phyloP scores from a whole-genome alignment of 2,113 vertebrate species.

The Chinchilla lanigera region DNA sequence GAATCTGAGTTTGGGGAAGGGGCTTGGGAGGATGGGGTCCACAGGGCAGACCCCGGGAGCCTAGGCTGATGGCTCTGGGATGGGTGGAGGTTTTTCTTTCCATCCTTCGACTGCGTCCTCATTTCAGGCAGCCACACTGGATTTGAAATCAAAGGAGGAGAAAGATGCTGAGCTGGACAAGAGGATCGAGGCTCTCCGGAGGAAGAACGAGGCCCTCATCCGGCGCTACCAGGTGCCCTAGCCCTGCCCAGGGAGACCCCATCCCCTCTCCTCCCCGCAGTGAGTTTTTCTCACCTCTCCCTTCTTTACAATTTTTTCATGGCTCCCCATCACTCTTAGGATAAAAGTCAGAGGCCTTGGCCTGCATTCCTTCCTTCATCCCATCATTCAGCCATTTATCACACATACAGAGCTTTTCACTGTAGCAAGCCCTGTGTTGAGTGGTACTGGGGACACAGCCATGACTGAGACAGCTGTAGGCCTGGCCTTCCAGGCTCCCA shows the following conservation, averaged over 20 bases:
- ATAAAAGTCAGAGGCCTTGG: conserved; percentile 16
- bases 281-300: conserved; percentile 78
- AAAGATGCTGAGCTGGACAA: conserved; percentile 94
- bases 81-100: background rate
- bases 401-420: background rate
- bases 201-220: conserved; percentile 95
- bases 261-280: conserved; percentile 79
- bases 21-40: background rate
- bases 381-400: conserved; percentile 2
- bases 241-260: conserved; percentile 79
- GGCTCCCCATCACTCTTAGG: conserved; percentile 46
- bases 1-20: background rate
- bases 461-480: background rate
- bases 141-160: conserved; percentile 94
- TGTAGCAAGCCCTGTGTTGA: background rate
- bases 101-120: background rate
- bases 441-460: background rate
- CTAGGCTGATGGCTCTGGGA: background rate
- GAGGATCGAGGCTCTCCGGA: conserved; percentile 93
- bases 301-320: conserved; percentile 68
- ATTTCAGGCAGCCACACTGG: conserved; percentile 85
- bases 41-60: background rate
- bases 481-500: background rate
- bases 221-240: conserved; percentile 92
- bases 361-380: conserved; percentile 27